These are phyloP conservation scores for Pteruthius melanotis DNA, from an alignment of 2,113 vertebrate genomes.

Conservation along the genomic window DNA sequence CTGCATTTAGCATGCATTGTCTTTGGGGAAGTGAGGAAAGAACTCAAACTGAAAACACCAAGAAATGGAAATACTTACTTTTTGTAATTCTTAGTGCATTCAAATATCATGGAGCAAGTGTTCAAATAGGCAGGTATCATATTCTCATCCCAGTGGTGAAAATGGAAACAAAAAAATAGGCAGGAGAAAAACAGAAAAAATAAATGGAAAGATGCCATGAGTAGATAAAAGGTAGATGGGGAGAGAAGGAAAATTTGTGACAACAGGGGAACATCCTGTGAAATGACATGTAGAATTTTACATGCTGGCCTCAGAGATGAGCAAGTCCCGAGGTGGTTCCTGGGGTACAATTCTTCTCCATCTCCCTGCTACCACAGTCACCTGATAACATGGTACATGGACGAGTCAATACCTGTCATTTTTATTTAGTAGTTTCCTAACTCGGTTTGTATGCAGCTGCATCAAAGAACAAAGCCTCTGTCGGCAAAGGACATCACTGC, in stretches of 20 bases:
- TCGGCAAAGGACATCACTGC: neutral
- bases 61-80: neutral
- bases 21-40: neutral
- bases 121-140: neutral
- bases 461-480: neutral
- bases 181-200: neutral
- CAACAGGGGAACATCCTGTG: neutral
- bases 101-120: neutral
- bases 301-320: accelerated
- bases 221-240: neutral
- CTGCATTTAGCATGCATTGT: neutral
- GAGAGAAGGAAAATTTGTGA: neutral
- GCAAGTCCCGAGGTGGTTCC: accelerated
- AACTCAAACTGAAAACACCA: neutral
- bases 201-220: neutral
- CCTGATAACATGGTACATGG: accelerated
- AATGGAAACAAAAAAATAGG: neutral
- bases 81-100: neutral
- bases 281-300: neutral
- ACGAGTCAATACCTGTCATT: neutral
- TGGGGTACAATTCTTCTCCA: neutral
- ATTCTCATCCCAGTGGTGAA: neutral
- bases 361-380: accelerated
- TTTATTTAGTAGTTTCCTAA: neutral
- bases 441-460: neutral